These are phyloP conservation scores for Oncopodura yosiiana DNA, from an alignment of 1,140 invertebrate genomes.

Conservation along the genomic window DNA sequence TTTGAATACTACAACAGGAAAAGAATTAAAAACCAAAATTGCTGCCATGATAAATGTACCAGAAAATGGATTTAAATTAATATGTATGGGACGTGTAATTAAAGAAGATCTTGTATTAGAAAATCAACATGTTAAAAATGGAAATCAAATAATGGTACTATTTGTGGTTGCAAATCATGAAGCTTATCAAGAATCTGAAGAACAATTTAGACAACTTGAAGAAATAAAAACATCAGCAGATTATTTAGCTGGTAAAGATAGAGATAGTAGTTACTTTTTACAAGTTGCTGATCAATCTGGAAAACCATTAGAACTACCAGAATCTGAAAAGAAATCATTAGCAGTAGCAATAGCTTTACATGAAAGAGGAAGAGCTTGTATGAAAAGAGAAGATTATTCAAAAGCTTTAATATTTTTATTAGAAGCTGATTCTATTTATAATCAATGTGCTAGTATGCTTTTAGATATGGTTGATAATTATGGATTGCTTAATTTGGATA, in stretches of 20 bases:
- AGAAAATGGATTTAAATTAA: conserved; percentile 54
- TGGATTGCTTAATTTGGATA: conserved; percentile 67
- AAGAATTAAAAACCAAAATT: conserved; percentile 48
- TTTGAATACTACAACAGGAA: conserved; percentile 42
- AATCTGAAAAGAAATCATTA: conserved; percentile 53
- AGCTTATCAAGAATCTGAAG: conserved; percentile 36
- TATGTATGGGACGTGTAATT: conserved; percentile 55
- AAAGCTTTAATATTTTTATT: conserved; percentile 59
- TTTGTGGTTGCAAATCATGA: conserved; percentile 44
- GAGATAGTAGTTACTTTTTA: conserved; percentile 10
- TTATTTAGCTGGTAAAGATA: conserved; percentile 38
- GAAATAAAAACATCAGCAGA: conserved; percentile 41
- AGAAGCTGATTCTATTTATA: conserved; percentile 62
- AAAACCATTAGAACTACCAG: conserved; percentile 55
- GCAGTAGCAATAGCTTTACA: conserved; percentile 63
- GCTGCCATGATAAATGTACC: conserved; percentile 43
- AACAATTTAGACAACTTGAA: conserved; percentile 36
- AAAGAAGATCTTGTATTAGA: conserved; percentile 44
- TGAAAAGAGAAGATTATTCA: conserved; percentile 54
- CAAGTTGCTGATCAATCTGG: conserved; percentile 64
- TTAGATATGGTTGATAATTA: conserved; percentile 46
- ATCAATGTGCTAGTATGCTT: conserved; percentile 56
- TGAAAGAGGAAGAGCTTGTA: conserved; percentile 59
- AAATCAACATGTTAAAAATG: conserved; percentile 55
- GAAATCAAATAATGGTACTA: conserved; percentile 55